Percentiles rank a stretch among this genome's conserved stretches.
Evolutionary conservation across 2,113 vertebrate species (phyloP).

Genomic region (Dunckerocampus dactyliophorus): DNA sequence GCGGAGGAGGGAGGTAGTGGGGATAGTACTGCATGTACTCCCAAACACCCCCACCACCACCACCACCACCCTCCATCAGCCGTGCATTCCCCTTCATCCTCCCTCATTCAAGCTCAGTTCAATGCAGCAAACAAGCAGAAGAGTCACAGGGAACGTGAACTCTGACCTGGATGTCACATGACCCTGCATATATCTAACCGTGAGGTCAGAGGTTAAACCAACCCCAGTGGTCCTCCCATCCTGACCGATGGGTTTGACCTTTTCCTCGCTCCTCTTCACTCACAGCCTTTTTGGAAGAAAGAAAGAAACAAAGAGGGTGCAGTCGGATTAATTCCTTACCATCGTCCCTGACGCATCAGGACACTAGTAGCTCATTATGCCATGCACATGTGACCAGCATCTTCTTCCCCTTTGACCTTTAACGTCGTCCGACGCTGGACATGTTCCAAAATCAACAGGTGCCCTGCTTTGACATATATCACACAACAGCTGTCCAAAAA

Average conservation of each 20-base stretch:
- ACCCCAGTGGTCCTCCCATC: conserved; percentile 22
- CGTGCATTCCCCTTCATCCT: conserved; percentile 27
- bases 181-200: conserved; percentile 32
- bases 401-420: no score
- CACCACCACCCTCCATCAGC: conserved; percentile 30
- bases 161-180: conserved; percentile 32
- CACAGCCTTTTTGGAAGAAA: conserved; percentile 23
- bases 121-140: not conserved
- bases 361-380: conserved; percentile 20
- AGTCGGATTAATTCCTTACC: conserved; percentile 42
- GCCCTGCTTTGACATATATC: no score
- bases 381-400: conserved; percentile 4
- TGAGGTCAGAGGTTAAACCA: conserved; percentile 53
- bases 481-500: no score
- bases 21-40: conserved; percentile 26
- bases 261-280: conserved; percentile 24
- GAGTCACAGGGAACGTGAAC: conserved; percentile 31
- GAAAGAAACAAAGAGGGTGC: conserved; percentile 8
- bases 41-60: conserved; percentile 28
- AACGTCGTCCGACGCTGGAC: no score
- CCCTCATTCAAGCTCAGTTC: conserved; percentile 12
- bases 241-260: conserved; percentile 47
- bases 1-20: conserved; percentile 9
- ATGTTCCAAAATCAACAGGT: no score
- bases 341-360: conserved; percentile 31